Base-by-base conservation (phyloP, 2,797 vertebrate genomes). In the Rousettus madagascariensis region DNA sequence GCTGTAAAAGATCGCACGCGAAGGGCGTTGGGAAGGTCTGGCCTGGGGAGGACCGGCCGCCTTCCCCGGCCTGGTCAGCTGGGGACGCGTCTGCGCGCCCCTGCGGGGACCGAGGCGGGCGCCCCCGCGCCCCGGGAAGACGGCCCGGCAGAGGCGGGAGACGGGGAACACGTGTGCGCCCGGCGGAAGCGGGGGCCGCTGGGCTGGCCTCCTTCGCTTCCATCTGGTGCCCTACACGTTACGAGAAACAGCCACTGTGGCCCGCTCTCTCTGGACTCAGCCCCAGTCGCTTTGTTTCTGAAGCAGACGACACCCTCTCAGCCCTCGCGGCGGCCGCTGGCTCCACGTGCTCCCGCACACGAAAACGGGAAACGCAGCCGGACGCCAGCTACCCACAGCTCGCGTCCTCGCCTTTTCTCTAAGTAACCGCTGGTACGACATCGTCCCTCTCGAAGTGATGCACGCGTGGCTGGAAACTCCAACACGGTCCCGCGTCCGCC, bases 1-100 rank as follows among this genome's bases (percentile, higher is more conserved):
- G 96, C 90, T 98, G 98, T 97, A 97, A 98, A 98, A 98, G 97
- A 98, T 96, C 98, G 97, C 95, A 92, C 97, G 95, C 93, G 97
- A 97, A 98, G 92, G 1, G 1, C 22, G 95, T 83, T 98, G 97
- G 97, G 95, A 95, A 97, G 97, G 91, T 97, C 98, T 97, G 43
- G 43, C 43, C 41, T 1, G 43, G 9, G 43, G 43, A 2, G 9
- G 43, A 11, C 43, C 0, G 43, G 43, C 43, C 43, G 43, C 43
- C 43, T 43, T 43, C 43, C 2, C 9, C 10, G 43, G 9, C 43
- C 43, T 10, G 43, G 9, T 43, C 41, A 43, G 41, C 8, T 43
- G 41, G 41, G 41, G 38, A 38, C 41, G 41, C 41, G 8, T 43
- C 41, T 43, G 41, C 41, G 9, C 7, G 41, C 41, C 9, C 41